A percentile compares a stretch with the other conserved stretches of the same genome.
phyloP scores from a whole-genome alignment of 2,888 invertebrate species.

The Brachynemurus nebulosus region DNA sequence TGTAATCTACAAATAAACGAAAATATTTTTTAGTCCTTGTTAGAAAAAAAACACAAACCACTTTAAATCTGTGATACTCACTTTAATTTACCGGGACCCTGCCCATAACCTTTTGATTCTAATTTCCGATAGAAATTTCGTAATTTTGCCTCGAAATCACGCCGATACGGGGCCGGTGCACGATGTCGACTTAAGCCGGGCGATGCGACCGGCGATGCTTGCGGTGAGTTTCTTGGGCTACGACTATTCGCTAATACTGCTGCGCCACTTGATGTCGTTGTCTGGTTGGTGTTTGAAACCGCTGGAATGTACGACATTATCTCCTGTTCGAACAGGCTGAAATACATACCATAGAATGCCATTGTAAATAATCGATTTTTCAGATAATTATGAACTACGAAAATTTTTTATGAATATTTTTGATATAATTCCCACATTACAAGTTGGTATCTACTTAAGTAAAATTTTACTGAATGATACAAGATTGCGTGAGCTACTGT shows the following conservation, averaged over 20 bases:
- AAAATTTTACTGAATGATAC: too few relatives aligned
- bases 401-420: too few relatives aligned
- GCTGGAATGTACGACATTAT: conserved; percentile 94
- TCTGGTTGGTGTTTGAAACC: conserved; percentile 31
- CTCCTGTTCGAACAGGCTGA: conserved; percentile 93
- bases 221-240: conserved; percentile 45
- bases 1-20: conserved; percentile 56
- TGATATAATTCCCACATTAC: too few relatives aligned
- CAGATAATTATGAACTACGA: too few relatives aligned
- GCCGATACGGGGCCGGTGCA: conserved; percentile 78
- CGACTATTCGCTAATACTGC: conserved; percentile 28
- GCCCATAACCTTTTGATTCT: conserved; percentile 92
- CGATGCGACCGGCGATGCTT: conserved; percentile 62
- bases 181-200: conserved; percentile 65
- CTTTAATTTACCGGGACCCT: conserved; percentile 95
- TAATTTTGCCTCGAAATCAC: conserved; percentile 91
- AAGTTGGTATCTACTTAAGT: too few relatives aligned
- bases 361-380: too few relatives aligned
- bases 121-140: conserved; percentile 88
- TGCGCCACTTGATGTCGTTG: conserved; percentile 23
- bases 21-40: conserved; percentile 1
- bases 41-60: conserved; percentile 6
- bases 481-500: too few relatives aligned
- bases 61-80: too few relatives aligned
- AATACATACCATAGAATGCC: too few relatives aligned